These are phyloP conservation scores for Plestiodon gilberti DNA, from an alignment of 2,113 vertebrate genomes.

Conservation along the genomic window DNA sequence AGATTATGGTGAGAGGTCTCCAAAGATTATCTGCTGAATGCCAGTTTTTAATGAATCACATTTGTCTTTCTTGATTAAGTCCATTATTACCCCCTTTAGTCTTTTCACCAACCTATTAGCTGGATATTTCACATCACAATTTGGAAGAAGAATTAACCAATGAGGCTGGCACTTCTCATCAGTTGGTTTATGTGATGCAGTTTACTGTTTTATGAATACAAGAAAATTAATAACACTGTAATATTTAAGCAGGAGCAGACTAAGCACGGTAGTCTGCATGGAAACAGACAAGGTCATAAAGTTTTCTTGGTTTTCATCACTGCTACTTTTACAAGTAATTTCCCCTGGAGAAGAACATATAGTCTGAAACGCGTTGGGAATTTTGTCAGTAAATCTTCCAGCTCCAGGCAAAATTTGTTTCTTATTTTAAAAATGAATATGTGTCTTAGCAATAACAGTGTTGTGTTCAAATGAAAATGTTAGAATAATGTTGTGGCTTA, in stretches of 20 bases:
- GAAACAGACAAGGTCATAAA: not conserved
- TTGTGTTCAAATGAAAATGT: constrained; percentile 38
- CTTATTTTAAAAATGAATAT: not conserved
- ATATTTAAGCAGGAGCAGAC: constrained; percentile 3
- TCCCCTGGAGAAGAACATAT: not conserved
- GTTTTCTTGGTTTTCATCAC: not conserved
- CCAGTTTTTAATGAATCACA: constrained; percentile 82
- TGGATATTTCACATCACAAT: constrained; percentile 76
- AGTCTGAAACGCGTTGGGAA: not conserved
- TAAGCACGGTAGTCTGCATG: not conserved
- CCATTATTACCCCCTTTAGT: constrained; percentile 78
- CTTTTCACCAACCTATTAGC: constrained; percentile 76
- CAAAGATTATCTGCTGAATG: constrained; percentile 73
- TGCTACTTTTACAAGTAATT: not conserved
- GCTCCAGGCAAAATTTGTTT: not conserved
- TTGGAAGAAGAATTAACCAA: constrained; percentile 77
- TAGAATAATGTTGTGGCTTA: not conserved
- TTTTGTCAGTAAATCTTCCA: not conserved
- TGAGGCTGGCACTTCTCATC: constrained; percentile 68
- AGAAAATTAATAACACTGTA: constrained; percentile 49
- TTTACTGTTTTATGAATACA: constrained; percentile 67
- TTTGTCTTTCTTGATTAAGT: constrained; percentile 84
- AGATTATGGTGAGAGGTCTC: constrained; percentile 72
- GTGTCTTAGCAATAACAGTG: not conserved
- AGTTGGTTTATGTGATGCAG: constrained; percentile 72